A percentile compares a stretch with the other conserved stretches of the same genome.
Evolutionary conservation across 2,113 vertebrate species (phyloP).

Genomic region (Ptychochromis oligacanthus): DNA sequence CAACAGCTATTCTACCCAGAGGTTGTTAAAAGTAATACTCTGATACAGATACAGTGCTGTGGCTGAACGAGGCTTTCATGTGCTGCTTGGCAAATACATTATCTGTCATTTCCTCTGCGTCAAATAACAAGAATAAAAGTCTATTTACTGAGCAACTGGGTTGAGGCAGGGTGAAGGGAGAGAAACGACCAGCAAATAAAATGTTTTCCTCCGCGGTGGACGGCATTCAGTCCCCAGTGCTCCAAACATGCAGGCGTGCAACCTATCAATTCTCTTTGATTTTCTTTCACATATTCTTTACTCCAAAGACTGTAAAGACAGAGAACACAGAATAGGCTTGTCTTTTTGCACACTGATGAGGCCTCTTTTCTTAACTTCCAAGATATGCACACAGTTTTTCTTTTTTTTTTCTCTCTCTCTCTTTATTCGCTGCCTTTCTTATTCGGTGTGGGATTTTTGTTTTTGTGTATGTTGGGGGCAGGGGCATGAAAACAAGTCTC

Average conservation of each 20-base stretch:
- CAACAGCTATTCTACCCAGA: conserved; percentile 18
- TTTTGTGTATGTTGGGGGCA: conserved; percentile 46
- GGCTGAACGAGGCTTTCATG: conserved; percentile 57
- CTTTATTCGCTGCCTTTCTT: conserved; percentile 20
- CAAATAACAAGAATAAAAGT: conserved; percentile 70
- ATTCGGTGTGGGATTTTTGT: conserved; percentile 48
- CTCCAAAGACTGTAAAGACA: conserved; percentile 55
- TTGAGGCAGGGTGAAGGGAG: conserved; percentile 39
- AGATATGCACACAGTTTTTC: conserved; percentile 16
- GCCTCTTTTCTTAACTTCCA: conserved; percentile 51
- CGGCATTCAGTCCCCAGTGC: conserved; percentile 56
- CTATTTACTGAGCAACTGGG: conserved; percentile 56
- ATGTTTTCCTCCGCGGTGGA: conserved; percentile 55
- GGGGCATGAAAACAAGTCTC: conserved; percentile 74
- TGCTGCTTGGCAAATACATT: conserved; percentile 62
- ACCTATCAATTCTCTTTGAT: conserved; percentile 71
- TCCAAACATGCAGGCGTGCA: conserved; percentile 50
- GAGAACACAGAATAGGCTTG: conserved; percentile 54
- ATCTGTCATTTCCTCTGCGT: conserved; percentile 65
- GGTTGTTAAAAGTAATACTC: conserved; percentile 34
- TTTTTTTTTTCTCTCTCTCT: neutral
- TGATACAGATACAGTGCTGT: conserved; percentile 44
- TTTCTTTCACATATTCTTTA: conserved; percentile 53
- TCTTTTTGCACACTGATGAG: conserved; percentile 60
- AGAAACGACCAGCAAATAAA: conserved; percentile 58